Conservation (phyloP, 2,888 invertebrate genomes). For the Drosophila setosimentum region DNA sequence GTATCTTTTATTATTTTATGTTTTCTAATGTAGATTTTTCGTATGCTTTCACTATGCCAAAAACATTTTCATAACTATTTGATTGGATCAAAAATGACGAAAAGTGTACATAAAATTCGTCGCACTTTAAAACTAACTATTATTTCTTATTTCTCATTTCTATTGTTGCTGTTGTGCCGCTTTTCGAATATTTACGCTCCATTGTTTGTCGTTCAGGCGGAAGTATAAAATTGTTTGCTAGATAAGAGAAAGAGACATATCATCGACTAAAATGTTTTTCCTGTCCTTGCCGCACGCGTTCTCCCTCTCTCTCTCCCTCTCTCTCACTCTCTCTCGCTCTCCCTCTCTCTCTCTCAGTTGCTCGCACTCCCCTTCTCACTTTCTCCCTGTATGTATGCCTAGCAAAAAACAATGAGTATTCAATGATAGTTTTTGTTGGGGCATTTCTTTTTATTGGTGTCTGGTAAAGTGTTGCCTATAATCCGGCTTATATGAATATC, state of each 20-base stretch:
- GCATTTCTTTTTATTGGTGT: slow-evolving; percentile 55
- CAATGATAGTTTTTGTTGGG: slow-evolving; percentile 56
- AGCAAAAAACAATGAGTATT: slow-evolving; percentile 64
- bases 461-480: slow-evolving; percentile 63
- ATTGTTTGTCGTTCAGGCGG: slow-evolving; percentile 82
- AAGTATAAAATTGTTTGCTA: slow-evolving; percentile 81
- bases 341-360: not conserved
- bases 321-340: not conserved
- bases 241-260: slow-evolving; percentile 70
- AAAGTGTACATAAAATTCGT: slow-evolving; percentile 42
- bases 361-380: not conserved
- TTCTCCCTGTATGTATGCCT: slow-evolving; percentile 2
- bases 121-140: slow-evolving; percentile 11
- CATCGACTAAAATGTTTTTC: slow-evolving; percentile 72
- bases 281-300: slow-evolving; percentile 29
- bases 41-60: not conserved
- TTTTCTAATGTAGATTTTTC: not conserved
- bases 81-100: not conserved
- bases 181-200: slow-evolving; percentile 80
- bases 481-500: slow-evolving; percentile 49
- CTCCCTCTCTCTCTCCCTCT: not conserved
- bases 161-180: slow-evolving; percentile 65
- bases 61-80: not conserved
- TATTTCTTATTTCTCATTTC: slow-evolving; percentile 44
- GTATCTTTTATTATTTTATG: not conserved